Percentiles rank a stretch among this genome's conserved stretches.
phyloP scores from a whole-genome alignment of 2,888 invertebrate species.

The Antitype chi region DNA sequence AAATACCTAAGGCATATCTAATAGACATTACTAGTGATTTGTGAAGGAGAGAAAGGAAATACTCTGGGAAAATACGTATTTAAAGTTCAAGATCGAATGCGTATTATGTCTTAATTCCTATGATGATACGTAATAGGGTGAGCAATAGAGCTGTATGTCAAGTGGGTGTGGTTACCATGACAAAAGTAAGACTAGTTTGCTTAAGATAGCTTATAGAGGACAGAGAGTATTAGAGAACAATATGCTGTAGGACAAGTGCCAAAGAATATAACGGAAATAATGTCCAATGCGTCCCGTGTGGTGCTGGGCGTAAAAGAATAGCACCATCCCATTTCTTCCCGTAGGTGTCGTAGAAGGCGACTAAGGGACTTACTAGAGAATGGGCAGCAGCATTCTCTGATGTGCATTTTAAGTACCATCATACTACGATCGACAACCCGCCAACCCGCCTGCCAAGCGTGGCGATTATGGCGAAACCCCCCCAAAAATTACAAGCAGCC shows the following conservation, averaged over 20 bases:
- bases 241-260: background rate
- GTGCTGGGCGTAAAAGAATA: no score
- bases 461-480: no score
- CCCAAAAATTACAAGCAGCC: no score
- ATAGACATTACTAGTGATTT: constrained; percentile 20
- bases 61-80: constrained; percentile 26
- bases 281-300: no score
- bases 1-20: constrained; percentile 28
- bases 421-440: no score
- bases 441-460: no score
- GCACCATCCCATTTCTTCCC: no score
- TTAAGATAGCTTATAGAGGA: background rate
- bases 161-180: background rate
- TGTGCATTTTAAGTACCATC: no score
- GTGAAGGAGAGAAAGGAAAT: constrained; percentile 58
- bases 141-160: background rate
- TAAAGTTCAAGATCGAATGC: constrained; percentile 60
- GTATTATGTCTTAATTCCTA: constrained; percentile 38
- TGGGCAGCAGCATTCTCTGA: no score
- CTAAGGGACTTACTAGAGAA: no score
- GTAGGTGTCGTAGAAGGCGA: no score
- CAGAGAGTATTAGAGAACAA: background rate
- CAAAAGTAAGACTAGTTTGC: background rate
- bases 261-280: background rate
- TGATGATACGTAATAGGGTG: constrained; percentile 44